Evolutionary conservation across 2,888 invertebrate species (phyloP).

Genomic region (Xestoiulus laeticollis): DNA sequence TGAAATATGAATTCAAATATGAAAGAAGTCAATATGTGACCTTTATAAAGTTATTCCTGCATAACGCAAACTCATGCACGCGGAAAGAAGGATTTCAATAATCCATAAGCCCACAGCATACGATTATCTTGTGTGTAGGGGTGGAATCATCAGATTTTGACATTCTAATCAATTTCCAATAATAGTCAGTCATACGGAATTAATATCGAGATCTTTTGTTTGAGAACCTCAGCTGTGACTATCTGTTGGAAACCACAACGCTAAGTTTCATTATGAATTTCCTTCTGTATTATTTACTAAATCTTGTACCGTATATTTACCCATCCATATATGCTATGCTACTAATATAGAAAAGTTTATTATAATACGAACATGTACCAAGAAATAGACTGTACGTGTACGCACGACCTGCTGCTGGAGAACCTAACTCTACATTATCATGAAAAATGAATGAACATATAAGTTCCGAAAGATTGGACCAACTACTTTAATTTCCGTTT

Average conservation of each 20-base stretch:
- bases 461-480: conserved; percentile 14
- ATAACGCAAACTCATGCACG: too few relatives aligned
- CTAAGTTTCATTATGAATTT: not conserved
- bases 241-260: not conserved
- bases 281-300: not conserved
- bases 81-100: too few relatives aligned
- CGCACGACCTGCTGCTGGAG: not conserved
- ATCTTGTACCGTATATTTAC: not conserved
- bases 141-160: not conserved
- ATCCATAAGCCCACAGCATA: too few relatives aligned
- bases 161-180: conserved; percentile 26
- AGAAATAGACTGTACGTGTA: not conserved
- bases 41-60: not conserved
- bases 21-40: not conserved
- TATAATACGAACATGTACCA: not conserved
- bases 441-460: conserved; percentile 16
- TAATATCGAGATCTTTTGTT: not conserved
- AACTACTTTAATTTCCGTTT: conserved; percentile 12
- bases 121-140: not conserved
- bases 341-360: not conserved
- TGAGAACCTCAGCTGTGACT: not conserved
- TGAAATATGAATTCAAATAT: too few relatives aligned
- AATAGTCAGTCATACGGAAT: not conserved
- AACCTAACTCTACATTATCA: not conserved
- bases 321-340: not conserved